Base-by-base conservation (phyloP, 2,888 invertebrate genomes). In the Athalia rosae region DNA sequence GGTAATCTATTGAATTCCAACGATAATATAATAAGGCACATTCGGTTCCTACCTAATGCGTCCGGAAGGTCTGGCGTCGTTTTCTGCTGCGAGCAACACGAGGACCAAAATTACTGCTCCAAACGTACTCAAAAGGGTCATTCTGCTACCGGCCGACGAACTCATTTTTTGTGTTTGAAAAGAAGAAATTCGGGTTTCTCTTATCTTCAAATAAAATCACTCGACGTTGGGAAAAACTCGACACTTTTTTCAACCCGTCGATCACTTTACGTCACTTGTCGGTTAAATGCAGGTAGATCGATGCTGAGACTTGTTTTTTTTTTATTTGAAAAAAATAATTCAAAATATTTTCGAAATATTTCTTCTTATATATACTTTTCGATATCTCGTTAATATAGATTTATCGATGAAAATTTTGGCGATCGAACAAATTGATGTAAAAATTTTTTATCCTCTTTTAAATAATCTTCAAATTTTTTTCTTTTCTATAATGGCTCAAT, bases 61-160 rank as follows among this genome's bases (percentile, higher is more conserved):
- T 58, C 78, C 77, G 53, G 81, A 77, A 56, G 88, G 86, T 71
- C 85, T 85, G 28, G 87, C 86, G 71, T 84, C 63, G 59, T 80
- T 79, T 62, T 77, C 53, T 76, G 82, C 81, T 53, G 86, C 82
- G 73, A 85, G 76, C 56, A 87, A 71, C 6, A 79, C 77, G 74
- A 82, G 73, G 62, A 84, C 73, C 50, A 88, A 71, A 62, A 84
- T 50, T 45, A 82, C 62, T 11, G 79, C 77, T 56, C 74, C 79
- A 58, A 79, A 71, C 13, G 71, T 79, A 74, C 78, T 78, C 11
- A 79, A 59, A 61, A 80, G 78, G 58, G 69, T 28, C 48, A 59
- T 77, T 76, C 78, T 79, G 78, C 77, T 81, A 2, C 28, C 28
- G 3, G 59, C 71, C 7, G 77, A 45, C 13, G 69, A 69, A 73